Base-by-base conservation (phyloP, 2,888 invertebrate genomes). In the Bombyx huttoni region DNA sequence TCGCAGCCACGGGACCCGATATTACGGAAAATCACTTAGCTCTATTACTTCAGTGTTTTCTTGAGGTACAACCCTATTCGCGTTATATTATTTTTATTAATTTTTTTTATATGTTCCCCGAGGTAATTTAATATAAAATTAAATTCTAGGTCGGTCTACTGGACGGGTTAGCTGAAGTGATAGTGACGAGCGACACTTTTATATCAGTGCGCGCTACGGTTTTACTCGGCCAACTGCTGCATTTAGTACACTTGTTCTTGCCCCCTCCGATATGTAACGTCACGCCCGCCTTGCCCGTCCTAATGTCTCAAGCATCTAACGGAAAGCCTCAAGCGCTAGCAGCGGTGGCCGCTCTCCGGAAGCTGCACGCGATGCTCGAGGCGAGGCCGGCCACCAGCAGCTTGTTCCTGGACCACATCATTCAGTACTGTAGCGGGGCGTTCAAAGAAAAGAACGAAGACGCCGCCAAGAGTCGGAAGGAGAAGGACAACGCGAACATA, bases 201-300 rank as follows among this genome's bases (percentile, higher is more conserved):
- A 93, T 98, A 65, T 97, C 96, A 55, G 95, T 98, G 59, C 91
- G 97, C 63, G 96, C 98, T 50, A 97, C 98, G 13, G 94, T 98
- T 60, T 87, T 98, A 53, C 88, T 98, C 62, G 96, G 95, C 54
- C 96, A 97, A 83, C 89, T 98, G 52, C 86, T 98, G 65, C 95
- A 97, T 81, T 89, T 98, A 75, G 94, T 94, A 68, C 95, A 96
- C 80, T 90, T 93, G 51, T 91, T 96, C 64, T 89, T 98, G 73
- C 98, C 98, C 49, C 49, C 50, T 8, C 50, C 47, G 34, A 50
- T 40, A 46, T 49, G 52, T 24, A 48, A 47, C 46, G 52, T 34
- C 12, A 47, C 52, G 12, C 34, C 97, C 14, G 94, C 96, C 13
- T 86, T 98, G 65, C 96, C 98, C 8, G 91, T 93, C 56, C 86